These are phyloP conservation scores for Megaceryle maxima DNA, from an alignment of 2,113 vertebrate species.

Conservation along the genomic window DNA sequence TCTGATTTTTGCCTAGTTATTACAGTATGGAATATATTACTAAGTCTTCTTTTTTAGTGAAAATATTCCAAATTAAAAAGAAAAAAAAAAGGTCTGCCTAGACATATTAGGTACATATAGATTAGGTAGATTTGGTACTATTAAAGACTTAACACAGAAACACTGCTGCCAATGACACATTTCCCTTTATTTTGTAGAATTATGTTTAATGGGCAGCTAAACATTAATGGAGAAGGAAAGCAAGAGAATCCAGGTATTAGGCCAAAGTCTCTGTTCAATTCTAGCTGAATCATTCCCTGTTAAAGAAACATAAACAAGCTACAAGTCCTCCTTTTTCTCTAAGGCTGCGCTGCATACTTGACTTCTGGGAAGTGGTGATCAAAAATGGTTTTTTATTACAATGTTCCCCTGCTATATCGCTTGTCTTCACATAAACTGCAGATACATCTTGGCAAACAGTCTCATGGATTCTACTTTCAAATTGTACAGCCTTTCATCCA, in stretches of 20 bases:
- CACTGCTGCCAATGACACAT: neutral
- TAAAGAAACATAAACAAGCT: neutral
- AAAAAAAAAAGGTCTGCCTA: neutral
- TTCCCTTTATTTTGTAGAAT: neutral
- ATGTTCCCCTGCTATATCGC: neutral
- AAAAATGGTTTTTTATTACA: conserved; percentile 17
- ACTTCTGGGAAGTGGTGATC: neutral
- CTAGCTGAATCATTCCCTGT: neutral
- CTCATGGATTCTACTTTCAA: neutral
- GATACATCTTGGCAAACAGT: conserved; percentile 9
- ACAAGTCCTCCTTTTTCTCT: neutral
- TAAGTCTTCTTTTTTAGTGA: conserved; percentile 51
- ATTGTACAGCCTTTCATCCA: neutral
- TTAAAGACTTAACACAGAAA: conserved; percentile 32
- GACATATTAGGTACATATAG: neutral
- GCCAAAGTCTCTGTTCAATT: neutral
- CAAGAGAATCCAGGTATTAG: neutral
- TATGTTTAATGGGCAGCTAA: neutral
- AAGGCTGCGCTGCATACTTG: neutral
- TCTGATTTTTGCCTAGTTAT: conserved; percentile 48
- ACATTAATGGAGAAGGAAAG: neutral
- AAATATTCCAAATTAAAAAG: conserved; percentile 45
- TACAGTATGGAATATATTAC: conserved; percentile 54
- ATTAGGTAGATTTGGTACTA: conserved; percentile 33
- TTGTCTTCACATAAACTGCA: neutral